Base-by-base conservation (phyloP, 2,113 vertebrate species). In the Arizona elegans region DNA sequence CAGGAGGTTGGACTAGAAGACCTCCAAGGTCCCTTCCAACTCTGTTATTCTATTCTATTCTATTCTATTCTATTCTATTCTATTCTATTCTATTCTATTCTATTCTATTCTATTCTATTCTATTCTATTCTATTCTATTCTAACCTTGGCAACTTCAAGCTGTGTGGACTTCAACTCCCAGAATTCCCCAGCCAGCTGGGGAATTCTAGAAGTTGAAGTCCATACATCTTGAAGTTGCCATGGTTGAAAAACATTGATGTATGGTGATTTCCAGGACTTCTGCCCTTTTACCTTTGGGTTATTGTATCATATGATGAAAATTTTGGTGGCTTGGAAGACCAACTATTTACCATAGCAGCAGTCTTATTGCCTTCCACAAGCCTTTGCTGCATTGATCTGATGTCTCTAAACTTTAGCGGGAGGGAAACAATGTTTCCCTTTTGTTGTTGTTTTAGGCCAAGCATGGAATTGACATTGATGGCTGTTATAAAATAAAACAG, bases 401-500 rank as follows among this genome's bases (percentile, higher is more conserved):
- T 96, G 95, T 75, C 91, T 91, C 95, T 96, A 96, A 96, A 92
- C 50, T 50, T 86, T 96, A 93, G 94, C 93, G 96, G 94, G 96
- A 56, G 93, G 96, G 95, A 95, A 62, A 93, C 94, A 95, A 95
- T 94, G n/a, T 94, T 95, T 81, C 15, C 2, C 17, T 43, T 81
- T 81, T 38, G 17, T 81, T 75, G 70, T 75, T 81, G 33, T 43
- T 90, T 96, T 95, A 95, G 90, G 9, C 92, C 38, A 95, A 0
- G 26, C 94, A 87, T 62, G 0, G 23, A 94, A 95, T 96, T 97
- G 95, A 92, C 96, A 94, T 95, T 11, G 89, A 95, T 95, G 96
- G 96, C 95, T 96, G 97, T 59, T 53, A 8, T 96, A 92, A 94
- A 97, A 97, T 95, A 95, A 97, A 97, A 88, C 88, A 92, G 94